Base-by-base conservation (phyloP, 2,113 vertebrate species). In the Prunella himalayana region DNA sequence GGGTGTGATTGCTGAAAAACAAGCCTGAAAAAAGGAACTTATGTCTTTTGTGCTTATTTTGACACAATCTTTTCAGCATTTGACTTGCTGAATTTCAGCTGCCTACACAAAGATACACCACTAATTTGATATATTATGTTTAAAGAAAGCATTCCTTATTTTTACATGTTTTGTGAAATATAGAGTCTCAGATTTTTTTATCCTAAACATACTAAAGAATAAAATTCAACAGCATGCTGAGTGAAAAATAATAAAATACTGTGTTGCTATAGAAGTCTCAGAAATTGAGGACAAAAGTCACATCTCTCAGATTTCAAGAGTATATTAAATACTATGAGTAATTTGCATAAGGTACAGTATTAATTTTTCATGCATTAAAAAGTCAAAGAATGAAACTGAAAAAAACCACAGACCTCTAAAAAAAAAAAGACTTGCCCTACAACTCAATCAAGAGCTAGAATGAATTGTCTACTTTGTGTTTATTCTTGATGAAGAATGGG, bases 31-130 rank as follows among this genome's bases (percentile, higher is more conserved):
- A 82, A 91, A 81, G 59, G 24, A 95, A 68, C 3, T 25, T 54
- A 8, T 51, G 47, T 41, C 76, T 95, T 91, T 65, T 68, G 44
- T 88, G 41, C 18, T 47, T 96, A 95, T 77, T 96, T 93, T 91
- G 85, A 88, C 82, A 88, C 0, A 3, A 63, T 59, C 25, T 39
- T 84, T 78, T 66, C 90, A 64, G 66, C 27, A 86, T 66, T 90
- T 92, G 51, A 86, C 79, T 94, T 65, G 19, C 54, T 66, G 63
- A 82, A 84, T 73, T 85, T 69, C 50, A 85, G 47, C 42, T 79
- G 35, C 63, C 84, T 88, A 72, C 73, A 82, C 41, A 85, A 86
- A 88, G 78, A 76, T 11, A 90, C 8, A 60, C 6, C 28, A 61
- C 4, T 82, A 31, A 30, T 59, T 80, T 79, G 15, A 87, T 28